Evolutionary conservation across 2,888 invertebrate species (phyloP).

Genomic region (Mythimna impura): DNA sequence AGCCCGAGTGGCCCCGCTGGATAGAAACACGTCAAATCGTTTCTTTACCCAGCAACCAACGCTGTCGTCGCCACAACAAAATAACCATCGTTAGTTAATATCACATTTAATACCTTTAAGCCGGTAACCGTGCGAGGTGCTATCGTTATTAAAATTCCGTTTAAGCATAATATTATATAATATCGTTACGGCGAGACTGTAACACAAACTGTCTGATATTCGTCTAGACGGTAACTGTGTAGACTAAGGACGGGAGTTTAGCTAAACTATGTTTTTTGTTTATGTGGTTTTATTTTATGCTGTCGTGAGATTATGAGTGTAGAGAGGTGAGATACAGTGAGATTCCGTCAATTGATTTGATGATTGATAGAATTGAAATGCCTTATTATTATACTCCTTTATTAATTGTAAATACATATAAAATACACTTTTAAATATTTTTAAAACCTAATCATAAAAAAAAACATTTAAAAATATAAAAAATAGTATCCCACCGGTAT

Average conservation of each 20-base stretch:
- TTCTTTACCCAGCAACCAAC: not conserved
- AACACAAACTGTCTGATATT: constrained; percentile 70
- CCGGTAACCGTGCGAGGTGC: constrained; percentile 21
- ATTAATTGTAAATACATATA: no score
- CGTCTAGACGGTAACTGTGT: constrained; percentile 70
- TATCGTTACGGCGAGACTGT: constrained; percentile 54
- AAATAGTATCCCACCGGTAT: no score
- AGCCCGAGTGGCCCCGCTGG: no score
- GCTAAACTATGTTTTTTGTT: not conserved
- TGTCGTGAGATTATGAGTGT: no score
- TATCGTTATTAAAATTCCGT: constrained; percentile 68
- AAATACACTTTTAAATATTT: no score
- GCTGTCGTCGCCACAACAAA: constrained; percentile 14
- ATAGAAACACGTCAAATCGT: no score
- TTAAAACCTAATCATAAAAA: no score
- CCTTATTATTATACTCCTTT: no score
- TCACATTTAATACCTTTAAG: constrained; percentile 11
- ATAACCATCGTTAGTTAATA: constrained; percentile 17
- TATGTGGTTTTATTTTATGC: not conserved
- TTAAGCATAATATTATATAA: constrained; percentile 44
- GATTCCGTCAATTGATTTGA: no score
- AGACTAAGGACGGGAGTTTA: constrained; percentile 28
- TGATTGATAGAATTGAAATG: no score
- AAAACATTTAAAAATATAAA: no score
- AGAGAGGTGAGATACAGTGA: no score